Evolutionary conservation across 2,888 invertebrate genomes (phyloP).

Genomic region (Phengaris arion): DNA sequence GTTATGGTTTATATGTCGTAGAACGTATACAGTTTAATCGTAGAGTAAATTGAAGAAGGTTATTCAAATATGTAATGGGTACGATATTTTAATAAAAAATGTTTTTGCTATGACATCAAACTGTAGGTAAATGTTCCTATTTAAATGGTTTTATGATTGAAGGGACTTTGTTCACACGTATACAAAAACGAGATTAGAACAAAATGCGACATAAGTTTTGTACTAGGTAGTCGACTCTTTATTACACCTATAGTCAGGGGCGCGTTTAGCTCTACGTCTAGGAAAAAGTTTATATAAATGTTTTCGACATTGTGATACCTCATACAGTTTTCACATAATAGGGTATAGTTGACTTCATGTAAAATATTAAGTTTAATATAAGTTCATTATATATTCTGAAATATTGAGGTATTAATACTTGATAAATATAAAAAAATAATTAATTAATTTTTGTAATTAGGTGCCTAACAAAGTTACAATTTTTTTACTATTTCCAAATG

Average conservation of each 20-base stretch:
- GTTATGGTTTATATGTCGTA: background rate
- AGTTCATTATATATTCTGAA: no score
- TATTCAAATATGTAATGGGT: background rate
- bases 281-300: background rate
- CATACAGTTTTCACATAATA: no score
- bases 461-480: no score
- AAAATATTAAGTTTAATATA: no score
- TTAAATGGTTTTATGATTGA: background rate
- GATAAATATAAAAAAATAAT: no score
- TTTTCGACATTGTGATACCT: background rate
- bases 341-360: no score
- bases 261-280: background rate
- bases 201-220: background rate
- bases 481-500: no score
- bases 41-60: conserved; percentile 14
- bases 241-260: background rate
- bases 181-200: background rate
- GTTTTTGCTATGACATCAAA: background rate
- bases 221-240: background rate
- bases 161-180: background rate
- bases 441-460: no score
- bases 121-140: background rate
- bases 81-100: no score
- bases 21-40: background rate
- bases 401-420: no score